Evolutionary conservation across 2,797 vertebrate genomes (phyloP), one percentile per base, ranked within the genome.

Genomic region (Serranus cabrilla): DNA sequence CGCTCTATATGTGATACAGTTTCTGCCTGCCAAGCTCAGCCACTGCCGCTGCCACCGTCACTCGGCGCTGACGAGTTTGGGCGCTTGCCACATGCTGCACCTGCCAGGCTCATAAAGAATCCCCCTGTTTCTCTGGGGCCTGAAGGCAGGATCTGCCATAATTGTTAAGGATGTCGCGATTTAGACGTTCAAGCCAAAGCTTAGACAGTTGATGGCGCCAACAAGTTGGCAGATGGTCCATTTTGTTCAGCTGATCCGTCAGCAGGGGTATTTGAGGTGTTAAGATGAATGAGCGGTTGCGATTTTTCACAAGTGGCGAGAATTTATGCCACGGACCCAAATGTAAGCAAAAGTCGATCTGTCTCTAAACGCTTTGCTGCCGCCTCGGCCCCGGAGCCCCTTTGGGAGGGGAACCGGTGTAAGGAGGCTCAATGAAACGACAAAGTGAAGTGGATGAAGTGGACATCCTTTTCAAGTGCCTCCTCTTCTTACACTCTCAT

Each of bases 51-150:
- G 80, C 83, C 77, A 64, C 85, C 71, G 76, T 85, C 86, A 57
- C 79, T 83, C 47, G 65, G 40, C 11, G 76, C 83, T 86, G 89
- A 87, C 71, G 86, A 82, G 74, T 85, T 83, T 94, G 93, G 92
- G 78, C 2, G 52, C 63, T 2, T 76, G 92, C 91, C 92, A 94
- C 81, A 0, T 76, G 86, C 81, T 69, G 87, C 91, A 93, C 91
- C 93, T 93, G 93, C 89, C 92, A 93, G 89, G 72, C 88, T 90
- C 88, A 90, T 93, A 90, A 92, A 92, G 91, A 90, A 86, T 86
- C 90, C 88, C 88, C 91, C 85, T 92, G 87, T 92, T 89, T 80
- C 87, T 80, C 83, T 2, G 45, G 76, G 75, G 85, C 81, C 88
- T 16, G 76, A 62, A 85, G 86, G 87, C 89, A 87, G 85, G 87